Base-by-base conservation (phyloP, 2,113 vertebrate genomes). In the Prunella himalayana region DNA sequence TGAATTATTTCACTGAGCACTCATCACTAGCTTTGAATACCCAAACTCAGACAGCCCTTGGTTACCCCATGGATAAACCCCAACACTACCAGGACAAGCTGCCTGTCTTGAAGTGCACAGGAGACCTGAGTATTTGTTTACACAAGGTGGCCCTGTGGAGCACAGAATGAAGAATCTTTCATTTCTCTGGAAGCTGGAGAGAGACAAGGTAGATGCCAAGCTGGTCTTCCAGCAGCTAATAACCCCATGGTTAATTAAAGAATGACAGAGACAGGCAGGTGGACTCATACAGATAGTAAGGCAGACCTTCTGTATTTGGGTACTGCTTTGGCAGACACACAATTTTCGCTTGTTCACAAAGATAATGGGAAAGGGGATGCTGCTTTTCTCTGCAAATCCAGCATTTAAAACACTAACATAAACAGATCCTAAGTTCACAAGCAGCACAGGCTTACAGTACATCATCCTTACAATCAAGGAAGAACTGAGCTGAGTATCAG, bases 101-200 rank as follows among this genome's bases (percentile, higher is more conserved):
- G 54, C 76, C 45, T 83, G 25, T 50, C 14, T 7, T 3, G 18
- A 35, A 54, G 30, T 1, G 0, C 28, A 22, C 1, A 0, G 13
- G 25, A 85, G 14, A 65, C 35, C 6, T 1, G 0, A 60, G 15
- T 16, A 25, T 41, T 35, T 65, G 13, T 13, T 66, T 60, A 76
- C 22, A 72, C 10, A 68, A 90, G 16, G 25, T 13, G 13, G 39
- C 53, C n/a, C 39, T 16, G 13, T n/a, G 19, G 63, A 54, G 64
- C 27, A 65, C 25, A 31, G 45, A 81, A 75, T 5, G 18, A 45
- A 71, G 30, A 57, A 82, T n/a, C 4, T n/a, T 28, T 71, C 41
- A 59, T 65, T 28, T 44, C 31, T 65, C 53, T 53, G 42, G 25
- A 53, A 77, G 23, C n/a, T 45, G 21, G 18, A 88, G 28, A 72